phyloP scores from a whole-genome alignment of 2,113 vertebrate species.

The Eolophus roseicapilla region DNA sequence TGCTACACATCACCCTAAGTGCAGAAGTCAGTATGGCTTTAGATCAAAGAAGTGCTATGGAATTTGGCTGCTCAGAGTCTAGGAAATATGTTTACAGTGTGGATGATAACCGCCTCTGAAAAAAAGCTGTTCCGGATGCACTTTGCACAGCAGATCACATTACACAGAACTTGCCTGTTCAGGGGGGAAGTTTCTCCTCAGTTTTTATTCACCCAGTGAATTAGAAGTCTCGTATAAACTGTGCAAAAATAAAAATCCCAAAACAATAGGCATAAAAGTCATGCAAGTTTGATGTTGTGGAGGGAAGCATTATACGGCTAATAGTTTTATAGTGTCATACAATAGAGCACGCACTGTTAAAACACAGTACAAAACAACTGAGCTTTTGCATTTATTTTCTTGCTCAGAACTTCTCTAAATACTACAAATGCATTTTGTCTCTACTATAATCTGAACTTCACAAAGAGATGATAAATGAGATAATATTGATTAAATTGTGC shows the following conservation, averaged over 20 bases:
- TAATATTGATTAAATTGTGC: slow-evolving; percentile 61
- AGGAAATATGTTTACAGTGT: neutral
- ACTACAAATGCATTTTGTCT: slow-evolving; percentile 30
- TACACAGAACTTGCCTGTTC: neutral
- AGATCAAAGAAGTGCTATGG: neutral
- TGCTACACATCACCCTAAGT: neutral
- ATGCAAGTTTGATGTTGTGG: neutral
- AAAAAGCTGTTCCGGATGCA: neutral
- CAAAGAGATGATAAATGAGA: slow-evolving; percentile 56
- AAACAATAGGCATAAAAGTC: neutral
- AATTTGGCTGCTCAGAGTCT: neutral
- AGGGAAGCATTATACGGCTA: neutral
- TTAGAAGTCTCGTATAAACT: neutral
- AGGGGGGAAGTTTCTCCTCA: neutral
- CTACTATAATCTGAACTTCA: slow-evolving; percentile 32
- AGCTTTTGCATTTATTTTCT: slow-evolving; percentile 17
- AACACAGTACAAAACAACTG: neutral
- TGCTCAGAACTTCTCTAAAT: slow-evolving; percentile 23
- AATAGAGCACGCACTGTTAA: neutral
- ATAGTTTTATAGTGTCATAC: neutral
- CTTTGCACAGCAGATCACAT: neutral
- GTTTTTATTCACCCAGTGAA: neutral
- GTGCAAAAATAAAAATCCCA: neutral
- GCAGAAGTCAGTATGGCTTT: neutral
- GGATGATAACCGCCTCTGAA: neutral